Evolutionary conservation across 2,888 invertebrate species (phyloP).

Genomic region (Leptopilina myrica): DNA sequence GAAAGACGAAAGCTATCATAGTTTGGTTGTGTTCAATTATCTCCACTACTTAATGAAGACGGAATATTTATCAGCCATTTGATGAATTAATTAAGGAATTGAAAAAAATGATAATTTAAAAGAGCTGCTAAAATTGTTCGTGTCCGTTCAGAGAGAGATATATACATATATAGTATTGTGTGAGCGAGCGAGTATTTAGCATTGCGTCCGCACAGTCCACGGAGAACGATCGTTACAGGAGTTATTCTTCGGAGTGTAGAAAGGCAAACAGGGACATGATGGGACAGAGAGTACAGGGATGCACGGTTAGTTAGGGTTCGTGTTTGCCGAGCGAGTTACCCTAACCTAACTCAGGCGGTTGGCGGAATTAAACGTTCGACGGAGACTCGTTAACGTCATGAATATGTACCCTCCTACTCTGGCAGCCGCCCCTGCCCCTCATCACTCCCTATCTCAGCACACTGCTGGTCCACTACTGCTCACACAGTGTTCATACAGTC

Average conservation of each 20-base stretch:
- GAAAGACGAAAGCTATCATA: too few species aligned
- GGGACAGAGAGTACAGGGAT: constrained; percentile 64
- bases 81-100: too few species aligned
- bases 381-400: constrained; percentile 77
- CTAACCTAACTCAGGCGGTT: constrained; percentile 75
- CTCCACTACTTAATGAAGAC: too few species aligned
- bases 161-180: too few species aligned
- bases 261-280: constrained; percentile 67
- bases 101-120: too few species aligned
- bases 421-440: constrained; percentile 52
- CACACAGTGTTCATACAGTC: constrained; percentile 51
- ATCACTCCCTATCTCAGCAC: not conserved
- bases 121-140: too few species aligned
- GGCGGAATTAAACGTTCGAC: constrained; percentile 77
- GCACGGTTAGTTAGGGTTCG: constrained; percentile 76
- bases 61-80: too few species aligned
- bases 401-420: constrained; percentile 76
- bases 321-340: constrained; percentile 77
- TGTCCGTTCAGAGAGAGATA: not conserved
- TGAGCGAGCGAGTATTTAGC: constrained; percentile 4
- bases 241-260: constrained; percentile 67
- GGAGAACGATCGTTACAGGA: constrained; percentile 57
- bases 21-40: too few species aligned
- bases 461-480: constrained; percentile 48
- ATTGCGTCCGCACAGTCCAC: constrained; percentile 44